A percentile compares a stretch with the other conserved stretches of the same genome.
phyloP scores from a whole-genome alignment of 2,888 invertebrate species.

The Ophioninae sp. region DNA sequence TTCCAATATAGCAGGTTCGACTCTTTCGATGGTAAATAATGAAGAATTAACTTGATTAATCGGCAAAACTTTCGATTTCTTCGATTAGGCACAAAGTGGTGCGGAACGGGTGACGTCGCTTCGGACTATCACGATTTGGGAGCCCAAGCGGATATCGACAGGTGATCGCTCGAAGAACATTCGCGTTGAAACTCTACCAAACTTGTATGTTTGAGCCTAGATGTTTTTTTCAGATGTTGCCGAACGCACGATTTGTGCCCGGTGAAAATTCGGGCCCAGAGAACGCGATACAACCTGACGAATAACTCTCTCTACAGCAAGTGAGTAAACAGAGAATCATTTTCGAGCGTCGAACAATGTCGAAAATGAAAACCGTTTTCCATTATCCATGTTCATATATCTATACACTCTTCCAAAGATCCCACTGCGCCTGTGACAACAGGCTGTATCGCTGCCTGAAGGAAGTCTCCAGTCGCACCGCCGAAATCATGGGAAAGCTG shows the following conservation, averaged over 20 bases:
- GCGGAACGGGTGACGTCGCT: slow-evolving; percentile 95
- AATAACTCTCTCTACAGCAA: slow-evolving; percentile 94
- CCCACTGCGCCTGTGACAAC: slow-evolving; percentile 94
- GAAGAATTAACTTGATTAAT: neutral
- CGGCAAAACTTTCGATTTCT: neutral
- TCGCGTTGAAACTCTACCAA: neutral
- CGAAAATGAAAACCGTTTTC: neutral
- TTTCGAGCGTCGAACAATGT: neutral
- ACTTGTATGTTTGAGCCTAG: neutral
- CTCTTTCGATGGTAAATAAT: too few relatives aligned
- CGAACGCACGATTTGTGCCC: slow-evolving; percentile 95
- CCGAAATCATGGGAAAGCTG: slow-evolving; percentile 90
- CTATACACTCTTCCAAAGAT: slow-evolving; percentile 80
- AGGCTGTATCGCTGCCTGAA: slow-evolving; percentile 92
- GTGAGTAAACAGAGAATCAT: slow-evolving; percentile 76
- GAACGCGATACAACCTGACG: slow-evolving; percentile 89
- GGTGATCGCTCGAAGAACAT: slow-evolving; percentile 65
- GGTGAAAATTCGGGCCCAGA: slow-evolving; percentile 88
- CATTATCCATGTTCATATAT: neutral
- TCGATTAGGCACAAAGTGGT: slow-evolving; percentile 92
- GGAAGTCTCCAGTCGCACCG: slow-evolving; percentile 87
- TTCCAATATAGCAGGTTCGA: neutral
- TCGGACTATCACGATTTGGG: slow-evolving; percentile 93
- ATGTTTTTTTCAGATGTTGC: slow-evolving; percentile 85
- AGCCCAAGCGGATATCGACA: slow-evolving; percentile 77